Evolutionary conservation across 2,113 vertebrate genomes (phyloP).

Genomic region (Mesocricetus auratus): DNA sequence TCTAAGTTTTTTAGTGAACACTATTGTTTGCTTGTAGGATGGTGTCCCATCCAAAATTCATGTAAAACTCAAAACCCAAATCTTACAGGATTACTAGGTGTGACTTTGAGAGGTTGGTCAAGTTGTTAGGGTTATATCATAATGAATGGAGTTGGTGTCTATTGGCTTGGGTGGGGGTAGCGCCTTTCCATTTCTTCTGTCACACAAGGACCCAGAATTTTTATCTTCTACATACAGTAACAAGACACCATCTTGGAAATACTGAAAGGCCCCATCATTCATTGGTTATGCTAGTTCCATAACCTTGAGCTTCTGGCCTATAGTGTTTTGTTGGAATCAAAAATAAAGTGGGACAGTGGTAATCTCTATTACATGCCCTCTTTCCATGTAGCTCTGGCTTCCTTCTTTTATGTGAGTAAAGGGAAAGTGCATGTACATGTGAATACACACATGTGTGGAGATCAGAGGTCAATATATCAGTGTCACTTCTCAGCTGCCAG

Average conservation of each 20-base stretch:
- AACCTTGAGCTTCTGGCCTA: background rate
- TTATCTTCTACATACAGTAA: background rate
- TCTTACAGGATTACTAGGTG: background rate
- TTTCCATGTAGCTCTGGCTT: background rate
- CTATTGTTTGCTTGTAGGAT: background rate
- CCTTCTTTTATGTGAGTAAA: background rate
- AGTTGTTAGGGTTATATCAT: background rate
- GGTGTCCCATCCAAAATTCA: background rate
- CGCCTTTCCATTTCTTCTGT: background rate
- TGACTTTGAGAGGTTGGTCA: background rate
- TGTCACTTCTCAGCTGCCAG: background rate
- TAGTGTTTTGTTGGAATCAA: background rate
- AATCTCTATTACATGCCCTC: background rate
- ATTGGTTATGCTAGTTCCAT: background rate
- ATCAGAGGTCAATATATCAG: background rate
- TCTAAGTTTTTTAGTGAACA: background rate
- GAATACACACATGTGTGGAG: background rate
- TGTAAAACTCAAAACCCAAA: background rate
- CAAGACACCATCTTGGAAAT: background rate
- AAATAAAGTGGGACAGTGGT: background rate
- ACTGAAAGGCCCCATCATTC: background rate
- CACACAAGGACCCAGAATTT: background rate
- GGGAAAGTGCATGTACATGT: background rate
- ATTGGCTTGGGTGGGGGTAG: no score
- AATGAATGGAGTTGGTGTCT: background rate